Percentiles rank a stretch among this genome's conserved stretches.
Evolutionary conservation across 2,113 vertebrate species (phyloP).

Genomic region (Donacobius atricapilla): DNA sequence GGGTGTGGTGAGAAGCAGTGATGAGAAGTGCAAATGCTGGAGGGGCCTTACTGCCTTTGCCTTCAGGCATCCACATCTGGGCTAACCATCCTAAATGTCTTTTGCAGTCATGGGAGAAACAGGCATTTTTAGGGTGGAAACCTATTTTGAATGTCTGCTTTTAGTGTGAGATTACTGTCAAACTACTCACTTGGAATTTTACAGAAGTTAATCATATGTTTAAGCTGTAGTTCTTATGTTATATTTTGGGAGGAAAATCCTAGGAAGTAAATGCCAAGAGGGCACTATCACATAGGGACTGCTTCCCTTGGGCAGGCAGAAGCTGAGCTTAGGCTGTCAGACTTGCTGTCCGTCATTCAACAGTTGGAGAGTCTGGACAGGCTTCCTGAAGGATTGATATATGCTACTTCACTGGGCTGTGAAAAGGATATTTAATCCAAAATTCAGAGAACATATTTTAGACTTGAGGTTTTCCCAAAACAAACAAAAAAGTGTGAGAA

Average conservation of each 20-base stretch:
- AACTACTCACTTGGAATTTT: background rate
- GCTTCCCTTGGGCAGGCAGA: background rate
- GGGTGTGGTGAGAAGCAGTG: background rate
- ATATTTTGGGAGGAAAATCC: background rate
- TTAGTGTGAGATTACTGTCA: background rate
- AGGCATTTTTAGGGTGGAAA: slow-evolving; percentile 15
- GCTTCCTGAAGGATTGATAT: background rate
- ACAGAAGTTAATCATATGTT: background rate
- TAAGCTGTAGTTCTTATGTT: background rate
- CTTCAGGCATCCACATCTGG: slow-evolving; percentile 28
- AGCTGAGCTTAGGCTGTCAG: background rate
- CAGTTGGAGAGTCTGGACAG: background rate
- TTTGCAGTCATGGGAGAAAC: slow-evolving; percentile 16
- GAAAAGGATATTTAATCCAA: background rate
- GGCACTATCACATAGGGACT: background rate
- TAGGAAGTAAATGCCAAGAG: background rate
- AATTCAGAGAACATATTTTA: slow-evolving; percentile 19
- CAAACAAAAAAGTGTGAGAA: slow-evolving; percentile 27
- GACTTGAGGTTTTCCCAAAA: slow-evolving; percentile 40
- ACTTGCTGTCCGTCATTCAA: background rate
- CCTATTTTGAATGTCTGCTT: slow-evolving; percentile 2
- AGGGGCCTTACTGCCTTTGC: background rate
- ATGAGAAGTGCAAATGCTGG: background rate
- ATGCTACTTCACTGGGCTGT: background rate
- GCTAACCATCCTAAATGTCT: slow-evolving; percentile 11